phyloP scores from a whole-genome alignment of 2,113 vertebrate genomes.

The Nycticryphes semicollaris region DNA sequence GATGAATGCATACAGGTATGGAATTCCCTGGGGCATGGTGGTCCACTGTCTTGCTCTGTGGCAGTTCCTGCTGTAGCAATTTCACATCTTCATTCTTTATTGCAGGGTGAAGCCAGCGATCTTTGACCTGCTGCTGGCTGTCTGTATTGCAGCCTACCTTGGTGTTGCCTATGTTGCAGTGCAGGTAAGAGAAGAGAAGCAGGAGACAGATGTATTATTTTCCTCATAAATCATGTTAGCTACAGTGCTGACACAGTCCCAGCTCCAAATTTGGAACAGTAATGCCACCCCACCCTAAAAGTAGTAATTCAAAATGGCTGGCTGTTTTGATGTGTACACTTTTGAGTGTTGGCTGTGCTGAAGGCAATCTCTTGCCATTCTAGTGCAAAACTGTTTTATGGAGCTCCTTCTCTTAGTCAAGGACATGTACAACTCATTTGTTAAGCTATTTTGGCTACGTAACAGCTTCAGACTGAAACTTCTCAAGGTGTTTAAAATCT shows the following conservation, averaged over 20 bases:
- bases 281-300: not conserved
- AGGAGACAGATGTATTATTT: not conserved
- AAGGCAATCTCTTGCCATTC: not conserved
- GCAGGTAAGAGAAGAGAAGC: constrained; percentile 78
- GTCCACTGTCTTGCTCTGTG: not conserved
- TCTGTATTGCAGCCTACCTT: constrained; percentile 94
- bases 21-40: not conserved
- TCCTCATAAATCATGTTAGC: not conserved
- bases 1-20: constrained; percentile 97
- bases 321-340: not conserved
- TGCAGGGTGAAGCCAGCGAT: constrained; percentile 96
- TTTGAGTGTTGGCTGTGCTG: not conserved
- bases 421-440: not conserved
- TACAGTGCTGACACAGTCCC: not conserved
- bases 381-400: not conserved
- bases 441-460: not conserved
- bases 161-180: constrained; percentile 91
- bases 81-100: not conserved
- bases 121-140: constrained; percentile 94
- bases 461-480: not conserved
- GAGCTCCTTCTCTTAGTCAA: not conserved
- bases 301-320: not conserved
- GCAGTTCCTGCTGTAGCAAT: not conserved
- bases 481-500: not conserved
- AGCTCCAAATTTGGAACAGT: not conserved